A percentile compares a stretch with the other conserved stretches of the same genome.
Evolutionary conservation across 2,888 invertebrate species (phyloP).

Genomic region (Andrena fulva): DNA sequence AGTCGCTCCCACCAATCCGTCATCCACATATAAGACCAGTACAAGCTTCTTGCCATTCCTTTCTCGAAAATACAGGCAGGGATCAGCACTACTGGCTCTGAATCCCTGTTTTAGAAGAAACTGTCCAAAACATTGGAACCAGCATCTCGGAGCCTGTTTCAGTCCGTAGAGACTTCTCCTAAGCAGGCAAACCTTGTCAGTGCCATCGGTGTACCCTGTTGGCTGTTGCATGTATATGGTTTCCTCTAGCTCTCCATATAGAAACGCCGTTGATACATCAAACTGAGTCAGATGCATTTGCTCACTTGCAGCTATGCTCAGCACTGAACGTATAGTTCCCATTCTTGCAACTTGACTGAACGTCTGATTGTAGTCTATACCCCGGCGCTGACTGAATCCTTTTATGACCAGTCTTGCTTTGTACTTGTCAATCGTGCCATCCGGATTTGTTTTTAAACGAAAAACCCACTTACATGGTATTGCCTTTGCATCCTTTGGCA

Average conservation of each 20-base stretch:
- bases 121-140: not conserved
- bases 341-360: slow-evolving; percentile 55
- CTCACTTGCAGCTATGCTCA: slow-evolving; percentile 47
- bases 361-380: slow-evolving; percentile 58
- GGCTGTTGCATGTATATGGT: slow-evolving; percentile 58
- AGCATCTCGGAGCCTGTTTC: not conserved
- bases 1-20: not conserved
- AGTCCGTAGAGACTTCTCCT: not conserved
- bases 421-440: too few species aligned
- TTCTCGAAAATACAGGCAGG: not conserved
- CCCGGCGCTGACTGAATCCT: slow-evolving; percentile 53
- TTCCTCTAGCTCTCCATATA: slow-evolving; percentile 57
- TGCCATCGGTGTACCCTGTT: not conserved
- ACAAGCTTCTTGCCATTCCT: not conserved
- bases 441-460: not conserved
- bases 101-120: not conserved
- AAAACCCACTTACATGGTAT: not conserved
- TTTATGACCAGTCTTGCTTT: slow-evolving; percentile 61
- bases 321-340: slow-evolving; percentile 38
- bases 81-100: not conserved
- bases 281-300: slow-evolving; percentile 61
- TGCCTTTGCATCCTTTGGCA: not conserved
- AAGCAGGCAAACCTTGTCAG: not conserved
- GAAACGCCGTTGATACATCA: slow-evolving; percentile 64
- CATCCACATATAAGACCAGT: not conserved